Base-by-base conservation (phyloP, 2,888 invertebrate species). In the Cryptocheilus praepositus region DNA sequence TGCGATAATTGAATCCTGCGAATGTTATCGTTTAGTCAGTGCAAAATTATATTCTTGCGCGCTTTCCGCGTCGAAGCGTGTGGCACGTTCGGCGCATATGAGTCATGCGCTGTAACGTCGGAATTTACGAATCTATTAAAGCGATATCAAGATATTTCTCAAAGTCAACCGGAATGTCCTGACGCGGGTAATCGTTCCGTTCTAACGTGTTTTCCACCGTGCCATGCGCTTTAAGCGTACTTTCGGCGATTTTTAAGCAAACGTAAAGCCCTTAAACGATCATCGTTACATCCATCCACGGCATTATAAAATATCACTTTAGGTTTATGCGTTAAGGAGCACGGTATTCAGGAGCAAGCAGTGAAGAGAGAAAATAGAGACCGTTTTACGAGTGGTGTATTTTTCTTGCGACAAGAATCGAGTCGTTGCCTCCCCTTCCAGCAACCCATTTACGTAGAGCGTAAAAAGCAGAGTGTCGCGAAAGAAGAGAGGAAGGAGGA, bases 311-410 rank as follows among this genome's bases (percentile, higher is more conserved):
- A 76, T 66, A 70, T 73, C 71, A 67, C 69, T 67, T 64, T 55
- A 62, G 28, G 64, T 73, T 79, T 76, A 67, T 66, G 67, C 76
- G 67, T 66, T 67, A 79, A 71, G 70, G 64, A 76, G 79, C 22
- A 67, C 46, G 65, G 63, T 67, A 28, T 59, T 22, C 45, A 3
- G 21, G 49, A 57, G 63, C 18, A 43, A 66, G 49, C 64, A 36
- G 62, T 67, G 70, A 75, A 62, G 70, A 57, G 67, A 61, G 70
- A 64, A 79, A 73, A 76, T 65, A 55, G 54, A 60, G 54, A 54
- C 59, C 60, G 64, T 73, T 79, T 79, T 77, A 79, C 71, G 79
- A 77, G 73, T 49, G 45, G 49, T 18, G 64, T 65, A 77, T 77
- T 77, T 76, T 76, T 77, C 68, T 62, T 62, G 64, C 59, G 64